phyloP scores from a whole-genome alignment of 2,113 vertebrate genomes.

The Ptychochromis oligacanthus region DNA sequence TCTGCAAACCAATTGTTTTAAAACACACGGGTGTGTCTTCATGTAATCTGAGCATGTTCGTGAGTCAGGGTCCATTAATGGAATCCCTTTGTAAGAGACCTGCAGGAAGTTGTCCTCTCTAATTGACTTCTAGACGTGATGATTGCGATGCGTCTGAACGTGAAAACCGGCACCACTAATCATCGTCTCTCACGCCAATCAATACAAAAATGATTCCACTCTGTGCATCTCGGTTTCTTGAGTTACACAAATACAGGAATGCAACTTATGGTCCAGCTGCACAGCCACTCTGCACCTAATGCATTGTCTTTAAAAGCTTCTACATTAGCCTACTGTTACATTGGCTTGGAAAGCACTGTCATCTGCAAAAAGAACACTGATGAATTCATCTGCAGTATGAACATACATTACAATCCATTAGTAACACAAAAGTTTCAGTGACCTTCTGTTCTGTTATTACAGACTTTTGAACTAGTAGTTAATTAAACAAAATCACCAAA shows the following conservation, averaged over 20 bases:
- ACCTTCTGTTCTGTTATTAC: neutral
- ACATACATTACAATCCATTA: slow-evolving; percentile 17
- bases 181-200: slow-evolving; percentile 46
- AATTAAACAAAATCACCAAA: neutral
- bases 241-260: slow-evolving; percentile 47
- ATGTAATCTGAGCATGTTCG: slow-evolving; percentile 45
- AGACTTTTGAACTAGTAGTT: neutral
- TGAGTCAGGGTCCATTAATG: slow-evolving; percentile 45
- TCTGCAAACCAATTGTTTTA: neutral
- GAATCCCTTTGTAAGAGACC: slow-evolving; percentile 33
- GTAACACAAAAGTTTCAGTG: neutral
- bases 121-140: slow-evolving; percentile 41
- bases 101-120: slow-evolving; percentile 43
- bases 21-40: neutral
- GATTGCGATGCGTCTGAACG: slow-evolving; percentile 40
- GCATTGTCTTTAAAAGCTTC: slow-evolving; percentile 33
- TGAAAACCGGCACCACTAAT: slow-evolving; percentile 41
- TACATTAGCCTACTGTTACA: slow-evolving; percentile 35
- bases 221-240: slow-evolving; percentile 34
- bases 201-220: slow-evolving; percentile 65
- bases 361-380: slow-evolving; percentile 22
- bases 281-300: slow-evolving; percentile 51
- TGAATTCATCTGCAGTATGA: slow-evolving; percentile 20
- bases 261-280: slow-evolving; percentile 36
- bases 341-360: neutral